These are phyloP conservation scores for Malurus melanocephalus DNA, from an alignment of 2,113 vertebrate genomes.

Conservation along the genomic window DNA sequence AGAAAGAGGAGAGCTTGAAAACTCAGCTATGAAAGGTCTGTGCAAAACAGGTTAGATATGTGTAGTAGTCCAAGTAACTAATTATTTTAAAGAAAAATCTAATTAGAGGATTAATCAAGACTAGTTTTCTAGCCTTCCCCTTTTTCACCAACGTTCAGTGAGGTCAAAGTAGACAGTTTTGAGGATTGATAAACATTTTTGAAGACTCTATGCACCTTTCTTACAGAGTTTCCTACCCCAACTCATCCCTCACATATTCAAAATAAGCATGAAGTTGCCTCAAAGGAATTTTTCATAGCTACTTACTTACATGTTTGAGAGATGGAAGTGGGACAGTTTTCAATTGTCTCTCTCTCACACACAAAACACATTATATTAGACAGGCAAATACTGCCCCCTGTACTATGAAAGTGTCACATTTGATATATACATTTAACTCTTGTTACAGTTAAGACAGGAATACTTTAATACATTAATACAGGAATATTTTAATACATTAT, in stretches of 20 bases:
- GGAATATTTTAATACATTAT: neutral
- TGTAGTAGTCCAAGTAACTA: neutral
- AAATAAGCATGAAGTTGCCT: neutral
- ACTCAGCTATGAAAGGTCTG: neutral
- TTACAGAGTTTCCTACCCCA: neutral
- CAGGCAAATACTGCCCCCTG: constrained; percentile 27
- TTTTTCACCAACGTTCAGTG: neutral
- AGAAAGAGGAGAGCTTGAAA: neutral
- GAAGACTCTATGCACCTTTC: neutral
- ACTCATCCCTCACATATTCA: neutral
- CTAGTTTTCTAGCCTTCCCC: neutral
- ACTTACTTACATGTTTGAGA: neutral
- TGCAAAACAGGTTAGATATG: neutral
- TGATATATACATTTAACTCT: neutral
- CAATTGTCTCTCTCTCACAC: neutral
- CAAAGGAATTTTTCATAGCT: neutral
- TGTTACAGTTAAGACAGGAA: neutral
- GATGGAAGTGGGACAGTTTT: neutral
- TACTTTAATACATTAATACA: no score
- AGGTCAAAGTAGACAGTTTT: neutral
- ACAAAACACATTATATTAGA: neutral
- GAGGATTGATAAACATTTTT: neutral
- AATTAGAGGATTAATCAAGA: neutral
- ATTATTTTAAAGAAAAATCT: neutral
- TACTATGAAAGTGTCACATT: neutral